phyloP scores from a whole-genome alignment of 2,888 invertebrate species.

The Sarcophaga rosellei region DNA sequence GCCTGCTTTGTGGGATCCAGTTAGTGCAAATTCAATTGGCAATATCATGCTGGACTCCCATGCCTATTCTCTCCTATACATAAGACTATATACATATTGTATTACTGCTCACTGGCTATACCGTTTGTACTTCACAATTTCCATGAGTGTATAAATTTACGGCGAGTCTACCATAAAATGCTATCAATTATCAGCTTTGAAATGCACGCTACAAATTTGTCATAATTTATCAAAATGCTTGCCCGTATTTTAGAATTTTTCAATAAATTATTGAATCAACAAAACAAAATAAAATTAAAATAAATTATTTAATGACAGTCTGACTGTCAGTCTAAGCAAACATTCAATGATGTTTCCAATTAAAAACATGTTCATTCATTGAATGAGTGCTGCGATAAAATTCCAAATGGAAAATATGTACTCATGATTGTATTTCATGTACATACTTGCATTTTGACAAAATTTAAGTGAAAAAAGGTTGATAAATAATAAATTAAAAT shows the following conservation, averaged over 20 bases:
- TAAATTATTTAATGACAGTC: background rate
- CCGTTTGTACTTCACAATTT: background rate
- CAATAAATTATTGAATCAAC: constrained; percentile 15
- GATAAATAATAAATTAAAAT: no score
- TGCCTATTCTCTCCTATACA: no score
- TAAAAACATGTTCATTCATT: background rate
- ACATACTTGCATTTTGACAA: background rate
- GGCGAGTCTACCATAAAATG: background rate
- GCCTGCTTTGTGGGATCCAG: no score
- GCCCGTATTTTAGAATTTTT: constrained; percentile 22
- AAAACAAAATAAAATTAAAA: background rate
- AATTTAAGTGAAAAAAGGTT: background rate
- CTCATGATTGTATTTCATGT: background rate
- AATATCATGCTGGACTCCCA: no score
- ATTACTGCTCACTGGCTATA: background rate
- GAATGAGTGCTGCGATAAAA: background rate
- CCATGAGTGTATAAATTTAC: background rate
- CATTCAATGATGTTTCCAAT: background rate
- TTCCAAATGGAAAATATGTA: background rate
- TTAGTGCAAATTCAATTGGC: no score
- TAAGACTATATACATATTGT: no score
- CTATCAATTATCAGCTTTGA: constrained; percentile 13
- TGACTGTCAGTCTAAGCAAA: background rate
- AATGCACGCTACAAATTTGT: constrained; percentile 14
- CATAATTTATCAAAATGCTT: constrained; percentile 35